phyloP scores from a whole-genome alignment of 2,113 vertebrate species.

The human region DNA sequence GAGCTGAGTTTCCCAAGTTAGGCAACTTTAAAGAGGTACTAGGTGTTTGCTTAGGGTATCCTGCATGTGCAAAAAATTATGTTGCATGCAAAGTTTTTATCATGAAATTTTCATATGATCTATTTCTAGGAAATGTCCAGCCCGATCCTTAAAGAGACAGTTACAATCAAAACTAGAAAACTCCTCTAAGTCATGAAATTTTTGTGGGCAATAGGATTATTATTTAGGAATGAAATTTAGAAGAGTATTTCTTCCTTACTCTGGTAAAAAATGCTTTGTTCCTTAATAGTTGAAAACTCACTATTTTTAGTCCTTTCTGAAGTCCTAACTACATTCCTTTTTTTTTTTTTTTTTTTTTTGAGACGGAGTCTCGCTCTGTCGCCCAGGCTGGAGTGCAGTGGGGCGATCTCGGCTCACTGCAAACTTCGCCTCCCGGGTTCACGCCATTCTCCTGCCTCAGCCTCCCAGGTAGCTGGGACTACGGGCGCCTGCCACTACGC shows the following conservation, averaged over 20 bases:
- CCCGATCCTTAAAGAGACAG: not conserved
- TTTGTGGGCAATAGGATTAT: not conserved
- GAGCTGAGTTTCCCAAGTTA: not conserved
- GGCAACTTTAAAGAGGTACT: not conserved
- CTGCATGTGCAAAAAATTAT: not conserved
- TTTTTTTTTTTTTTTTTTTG: not conserved
- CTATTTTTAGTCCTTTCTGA: not conserved
- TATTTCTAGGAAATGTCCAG: not conserved
- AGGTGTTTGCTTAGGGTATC: not conserved
- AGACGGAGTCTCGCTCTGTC: too few species aligned
- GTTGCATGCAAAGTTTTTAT: not conserved
- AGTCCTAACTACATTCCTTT: not conserved
- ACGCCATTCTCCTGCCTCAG: too few species aligned
- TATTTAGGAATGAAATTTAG: not conserved
- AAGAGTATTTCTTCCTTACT: not conserved
- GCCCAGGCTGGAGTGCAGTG: too few species aligned
- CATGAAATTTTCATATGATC: not conserved
- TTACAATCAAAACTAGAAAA: not conserved
- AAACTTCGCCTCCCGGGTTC: too few species aligned
- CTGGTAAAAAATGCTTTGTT: not conserved
- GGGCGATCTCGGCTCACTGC: rapidly evolving
- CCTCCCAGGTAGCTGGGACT: too few species aligned
- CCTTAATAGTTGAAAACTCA: not conserved
- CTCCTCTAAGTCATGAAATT: not conserved
- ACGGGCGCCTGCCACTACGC: rapidly evolving